These are phyloP conservation scores for Epizoanthus stellaris DNA, from an alignment of 92 coral and sea anemone genomes.

Conservation along the genomic window DNA sequence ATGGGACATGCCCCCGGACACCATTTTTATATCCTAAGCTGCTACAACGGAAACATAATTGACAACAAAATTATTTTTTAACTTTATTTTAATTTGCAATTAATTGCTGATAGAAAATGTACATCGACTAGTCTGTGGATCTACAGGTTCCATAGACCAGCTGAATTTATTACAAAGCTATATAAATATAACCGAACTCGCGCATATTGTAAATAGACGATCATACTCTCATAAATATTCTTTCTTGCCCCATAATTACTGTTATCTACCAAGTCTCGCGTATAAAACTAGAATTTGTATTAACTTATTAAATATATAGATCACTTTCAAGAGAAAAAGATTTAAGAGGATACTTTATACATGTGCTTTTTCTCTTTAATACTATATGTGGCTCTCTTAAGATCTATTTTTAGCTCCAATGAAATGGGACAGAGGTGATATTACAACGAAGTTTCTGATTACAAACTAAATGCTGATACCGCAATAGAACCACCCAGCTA, in stretches of 20 bases:
- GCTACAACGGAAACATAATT: background rate
- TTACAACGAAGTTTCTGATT: too few relatives aligned
- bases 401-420: too few relatives aligned
- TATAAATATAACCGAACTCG: slow-evolving; percentile 17
- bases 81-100: background rate
- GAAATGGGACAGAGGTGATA: too few relatives aligned
- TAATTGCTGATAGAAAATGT: background rate
- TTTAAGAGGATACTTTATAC: background rate
- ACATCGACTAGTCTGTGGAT: background rate
- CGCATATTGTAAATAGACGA: slow-evolving; percentile 24
- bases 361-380: too few relatives aligned
- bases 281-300: background rate
- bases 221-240: slow-evolving; percentile 23
- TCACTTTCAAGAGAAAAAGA: background rate
- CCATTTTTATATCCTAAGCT: background rate
- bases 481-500: too few relatives aligned
- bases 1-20: too few relatives aligned
- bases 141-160: background rate
- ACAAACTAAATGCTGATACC: too few relatives aligned
- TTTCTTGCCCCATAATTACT: slow-evolving; percentile 1
- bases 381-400: too few relatives aligned
- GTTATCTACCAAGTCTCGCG: slow-evolving; percentile 9
- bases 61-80: background rate
- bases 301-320: background rate
- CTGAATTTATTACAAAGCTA: background rate